These are phyloP conservation scores for Varecia variegata DNA, from an alignment of 2,797 vertebrate species.

Conservation along the genomic window DNA sequence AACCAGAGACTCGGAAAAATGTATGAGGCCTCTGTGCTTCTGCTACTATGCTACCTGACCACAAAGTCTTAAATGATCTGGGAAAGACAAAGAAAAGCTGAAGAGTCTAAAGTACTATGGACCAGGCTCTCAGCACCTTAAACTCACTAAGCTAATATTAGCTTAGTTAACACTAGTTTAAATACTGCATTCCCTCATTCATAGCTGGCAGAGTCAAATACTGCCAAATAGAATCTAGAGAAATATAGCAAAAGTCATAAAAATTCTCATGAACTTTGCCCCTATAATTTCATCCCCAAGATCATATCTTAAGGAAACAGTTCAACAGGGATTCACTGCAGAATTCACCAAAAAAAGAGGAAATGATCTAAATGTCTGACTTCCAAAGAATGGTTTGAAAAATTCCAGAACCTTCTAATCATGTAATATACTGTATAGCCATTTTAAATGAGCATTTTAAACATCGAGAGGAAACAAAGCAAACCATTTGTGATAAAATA, in stretches of 20 bases:
- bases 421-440: not conserved
- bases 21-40: not conserved
- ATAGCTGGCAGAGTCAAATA: not conserved
- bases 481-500: conserved; percentile 29
- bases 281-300: not conserved
- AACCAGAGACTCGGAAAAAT: not conserved
- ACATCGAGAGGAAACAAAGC: conserved; percentile 18
- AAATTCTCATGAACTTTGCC: not conserved
- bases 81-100: not conserved
- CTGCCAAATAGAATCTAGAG: not conserved
- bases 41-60: not conserved
- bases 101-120: not conserved
- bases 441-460: not conserved
- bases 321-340: not conserved
- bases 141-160: not conserved
- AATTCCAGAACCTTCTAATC: conserved; percentile 39
- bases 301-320: not conserved
- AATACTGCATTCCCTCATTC: not conserved
- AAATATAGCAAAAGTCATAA: not conserved
- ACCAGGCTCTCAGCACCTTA: not conserved
- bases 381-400: conserved; percentile 38
- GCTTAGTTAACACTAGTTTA: not conserved
- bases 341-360: not conserved
- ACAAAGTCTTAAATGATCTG: not conserved
- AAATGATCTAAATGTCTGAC: not conserved